Evolutionary conservation across 2,797 vertebrate species (phyloP).

Genomic region (Rhyacichthys aspro): DNA sequence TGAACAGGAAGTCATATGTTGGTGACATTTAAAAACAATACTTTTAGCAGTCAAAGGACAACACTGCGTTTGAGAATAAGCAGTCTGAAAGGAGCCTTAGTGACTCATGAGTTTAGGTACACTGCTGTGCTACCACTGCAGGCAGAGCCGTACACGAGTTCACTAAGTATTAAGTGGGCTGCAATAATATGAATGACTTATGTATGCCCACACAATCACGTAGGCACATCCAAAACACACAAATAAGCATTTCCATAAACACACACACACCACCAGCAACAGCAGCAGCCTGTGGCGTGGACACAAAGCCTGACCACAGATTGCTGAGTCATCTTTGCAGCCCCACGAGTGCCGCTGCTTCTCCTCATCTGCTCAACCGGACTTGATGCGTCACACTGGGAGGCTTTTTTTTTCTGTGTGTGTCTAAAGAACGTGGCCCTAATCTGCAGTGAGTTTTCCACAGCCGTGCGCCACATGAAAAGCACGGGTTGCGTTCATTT

Average conservation of each 20-base stretch:
- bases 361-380: constrained; percentile 61
- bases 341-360: constrained; percentile 49
- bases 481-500: constrained; percentile 49
- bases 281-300: constrained; percentile 28
- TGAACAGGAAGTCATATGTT: too few species aligned
- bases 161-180: constrained; percentile 34
- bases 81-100: too few species aligned
- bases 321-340: constrained; percentile 73
- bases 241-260: constrained; percentile 10
- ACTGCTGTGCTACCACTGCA: neutral
- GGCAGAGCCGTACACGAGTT: neutral
- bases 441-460: constrained; percentile 65
- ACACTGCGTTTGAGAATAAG: too few species aligned
- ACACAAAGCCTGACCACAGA: constrained; percentile 55
- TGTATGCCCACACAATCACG: constrained; percentile 42
- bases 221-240: constrained; percentile 33
- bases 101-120: too few species aligned
- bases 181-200: constrained; percentile 50
- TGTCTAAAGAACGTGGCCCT: constrained; percentile 47
- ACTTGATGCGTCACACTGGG: constrained; percentile 60
- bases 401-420: constrained; percentile 17
- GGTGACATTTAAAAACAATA: too few species aligned
- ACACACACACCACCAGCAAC: constrained; percentile 4
- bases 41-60: too few species aligned
- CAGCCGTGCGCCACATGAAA: constrained; percentile 72